Conservation (phyloP, 2,113 vertebrate species). For the Scopus umbretta region DNA sequence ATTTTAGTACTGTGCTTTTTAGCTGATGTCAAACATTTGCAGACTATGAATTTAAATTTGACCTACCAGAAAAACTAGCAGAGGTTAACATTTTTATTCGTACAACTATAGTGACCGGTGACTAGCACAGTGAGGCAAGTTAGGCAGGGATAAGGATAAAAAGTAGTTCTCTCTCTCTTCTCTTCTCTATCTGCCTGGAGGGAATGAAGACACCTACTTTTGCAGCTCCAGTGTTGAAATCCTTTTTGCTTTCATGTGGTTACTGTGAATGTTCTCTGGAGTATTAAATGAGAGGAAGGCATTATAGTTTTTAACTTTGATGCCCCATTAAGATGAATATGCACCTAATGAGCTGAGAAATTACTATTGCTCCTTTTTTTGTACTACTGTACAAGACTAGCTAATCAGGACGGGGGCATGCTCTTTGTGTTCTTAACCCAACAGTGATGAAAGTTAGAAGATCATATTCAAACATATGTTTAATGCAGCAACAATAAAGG, state of each 20-base stretch:
- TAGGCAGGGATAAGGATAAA: not conserved
- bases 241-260: slow-evolving; percentile 69
- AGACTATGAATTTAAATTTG: not conserved
- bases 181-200: slow-evolving; percentile 9
- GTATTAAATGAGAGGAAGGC: slow-evolving; percentile 71
- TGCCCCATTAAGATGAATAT: slow-evolving; percentile 74
- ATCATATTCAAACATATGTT: slow-evolving; percentile 50
- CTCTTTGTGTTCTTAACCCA: slow-evolving; percentile 50
- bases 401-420: slow-evolving; percentile 19
- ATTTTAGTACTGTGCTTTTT: not conserved
- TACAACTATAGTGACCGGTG: not conserved
- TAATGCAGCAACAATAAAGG: slow-evolving; percentile 50
- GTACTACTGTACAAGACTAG: not conserved
- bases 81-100: not conserved
- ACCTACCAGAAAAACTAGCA: not conserved
- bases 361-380: slow-evolving; percentile 30
- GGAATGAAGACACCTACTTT: slow-evolving; percentile 61
- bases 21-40: not conserved
- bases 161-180: not conserved
- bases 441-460: slow-evolving; percentile 15
- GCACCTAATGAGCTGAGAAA: slow-evolving; percentile 75
- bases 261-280: slow-evolving; percentile 59
- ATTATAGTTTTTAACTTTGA: slow-evolving; percentile 74
- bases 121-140: not conserved
- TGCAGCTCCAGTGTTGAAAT: slow-evolving; percentile 48